Base-by-base conservation (phyloP, 2,888 invertebrate genomes). In the Apotomis turbidana region DNA sequence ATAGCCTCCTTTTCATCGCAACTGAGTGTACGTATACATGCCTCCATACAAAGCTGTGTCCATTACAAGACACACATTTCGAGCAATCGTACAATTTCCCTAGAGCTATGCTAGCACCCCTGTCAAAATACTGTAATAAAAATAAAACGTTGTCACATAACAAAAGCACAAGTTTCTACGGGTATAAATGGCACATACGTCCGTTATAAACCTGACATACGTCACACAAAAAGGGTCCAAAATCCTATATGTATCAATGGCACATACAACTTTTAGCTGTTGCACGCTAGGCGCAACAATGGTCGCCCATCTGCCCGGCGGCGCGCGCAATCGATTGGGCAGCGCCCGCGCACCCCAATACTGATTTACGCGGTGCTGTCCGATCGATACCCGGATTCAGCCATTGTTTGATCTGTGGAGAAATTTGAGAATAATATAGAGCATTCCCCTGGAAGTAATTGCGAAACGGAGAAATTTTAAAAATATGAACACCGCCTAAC, bases 221-320 rank as follows among this genome's bases (percentile, higher is more conserved):
- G 27, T 1, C 27, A 41, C 41, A 41, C 41, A 41, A 46, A 36
- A 67, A 67, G 9, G 36, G n/a, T 49, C 2, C 38, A 67, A 6
- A 27, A 49, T n/a, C 4, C 12, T 49, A 5, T 38, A 10, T 13
- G 27, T 6, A 9, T 15, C 27, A 6, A n/a, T 27, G 27, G n/a
- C 54, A 46, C 55, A 55, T 66, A 57, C 9, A 9, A 27, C 66
- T 6, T 57, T 57, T 13, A 44, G 2, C 12, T 5, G 10, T 3
- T 4, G 12, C 46, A 0, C 27, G 27, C 78, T 79, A 91, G 41
- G 41, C 41, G 41, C 90, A 92, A 92, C 90, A 78, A 66, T 66
- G 84, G 84, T 79, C 80, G 87, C 88, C 91, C 93, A 93, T 93
- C 93, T 93, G 93, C 87, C 89, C 75, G 77, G 70, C 54, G 74